Percentiles rank a stretch among this genome's conserved stretches.
These are phyloP conservation scores for Forbesichthys agassizii DNA, from an alignment of 2,113 vertebrate species.

Conservation along the genomic window DNA sequence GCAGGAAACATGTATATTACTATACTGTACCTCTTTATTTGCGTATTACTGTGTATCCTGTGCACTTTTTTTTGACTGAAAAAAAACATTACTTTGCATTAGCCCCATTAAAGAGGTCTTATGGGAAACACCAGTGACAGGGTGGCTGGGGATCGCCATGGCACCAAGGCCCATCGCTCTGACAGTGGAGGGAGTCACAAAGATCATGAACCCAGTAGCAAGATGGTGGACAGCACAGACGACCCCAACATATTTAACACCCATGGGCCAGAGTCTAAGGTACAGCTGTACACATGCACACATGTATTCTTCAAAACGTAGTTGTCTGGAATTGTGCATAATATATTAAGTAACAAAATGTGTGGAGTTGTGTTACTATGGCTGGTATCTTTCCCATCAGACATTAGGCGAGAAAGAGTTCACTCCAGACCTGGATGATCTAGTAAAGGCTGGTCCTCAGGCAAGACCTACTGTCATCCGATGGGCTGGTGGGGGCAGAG, in stretches of 20 bases:
- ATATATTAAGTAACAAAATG: no score
- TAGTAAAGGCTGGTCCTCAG: constrained; percentile 85
- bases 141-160: constrained; percentile 86
- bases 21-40: no score
- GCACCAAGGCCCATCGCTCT: constrained; percentile 84
- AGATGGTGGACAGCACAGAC: constrained; percentile 96
- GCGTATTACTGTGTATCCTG: background rate
- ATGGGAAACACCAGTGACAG: constrained; percentile 97
- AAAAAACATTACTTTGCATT: background rate
- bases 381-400: constrained; percentile 60
- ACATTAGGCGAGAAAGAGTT: constrained; percentile 88
- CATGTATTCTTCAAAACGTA: no score
- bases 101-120: constrained; percentile 12
- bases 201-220: constrained; percentile 84
- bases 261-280: constrained; percentile 85
- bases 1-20: no score
- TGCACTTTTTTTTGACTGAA: background rate
- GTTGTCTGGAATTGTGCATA: no score
- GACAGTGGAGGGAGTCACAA: constrained; percentile 82
- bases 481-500: constrained; percentile 94
- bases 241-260: constrained; percentile 93
- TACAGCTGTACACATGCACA: constrained; percentile 42
- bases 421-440: constrained; percentile 85
- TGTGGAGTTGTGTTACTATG: background rate
- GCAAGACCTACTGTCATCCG: constrained; percentile 96